A percentile compares a stretch with the other conserved stretches of the same genome.
Conservation (phyloP, 2,113 vertebrate genomes). For the Lepisosteus oculatus region DNA sequence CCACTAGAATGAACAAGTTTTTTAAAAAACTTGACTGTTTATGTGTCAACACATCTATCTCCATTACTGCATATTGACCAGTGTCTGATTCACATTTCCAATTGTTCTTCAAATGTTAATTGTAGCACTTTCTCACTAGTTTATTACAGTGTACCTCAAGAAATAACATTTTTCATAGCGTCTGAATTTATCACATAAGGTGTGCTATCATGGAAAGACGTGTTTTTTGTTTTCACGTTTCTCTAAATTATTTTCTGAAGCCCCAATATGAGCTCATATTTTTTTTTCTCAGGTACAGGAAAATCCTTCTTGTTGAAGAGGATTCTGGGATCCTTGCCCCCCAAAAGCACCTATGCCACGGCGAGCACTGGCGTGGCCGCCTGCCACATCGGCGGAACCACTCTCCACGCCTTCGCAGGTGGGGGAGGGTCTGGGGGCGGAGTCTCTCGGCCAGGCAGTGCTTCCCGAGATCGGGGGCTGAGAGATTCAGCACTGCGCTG, state of each 20-base stretch:
- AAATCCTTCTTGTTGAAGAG: constrained; percentile 92
- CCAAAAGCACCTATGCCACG: constrained; percentile 85
- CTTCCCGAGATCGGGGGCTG: too few species aligned
- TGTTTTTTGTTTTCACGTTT: not conserved
- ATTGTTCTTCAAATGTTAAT: too few species aligned
- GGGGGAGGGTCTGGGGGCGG: not conserved
- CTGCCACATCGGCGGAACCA: constrained; percentile 91
- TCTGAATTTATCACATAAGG: too few species aligned
- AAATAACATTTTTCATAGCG: too few species aligned
- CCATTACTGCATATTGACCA: too few species aligned
- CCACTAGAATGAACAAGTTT: not conserved
- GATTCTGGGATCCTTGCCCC: constrained; percentile 88
- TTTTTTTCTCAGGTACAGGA: constrained; percentile 77
- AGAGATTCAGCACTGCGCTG: too few species aligned
- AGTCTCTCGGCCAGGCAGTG: too few species aligned
- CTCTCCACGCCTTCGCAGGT: constrained; percentile 92
- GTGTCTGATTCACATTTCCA: too few species aligned
- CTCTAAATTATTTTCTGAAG: not conserved
- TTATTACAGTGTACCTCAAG: too few species aligned
- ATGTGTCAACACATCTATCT: not conserved
- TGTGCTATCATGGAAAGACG: too few species aligned
- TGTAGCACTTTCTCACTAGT: too few species aligned
- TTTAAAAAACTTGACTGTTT: too few species aligned
- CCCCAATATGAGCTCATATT: not conserved
- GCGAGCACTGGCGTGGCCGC: constrained; percentile 95